phyloP scores from a whole-genome alignment of 2,797 vertebrate species.

The Babyrousa celebensis region DNA sequence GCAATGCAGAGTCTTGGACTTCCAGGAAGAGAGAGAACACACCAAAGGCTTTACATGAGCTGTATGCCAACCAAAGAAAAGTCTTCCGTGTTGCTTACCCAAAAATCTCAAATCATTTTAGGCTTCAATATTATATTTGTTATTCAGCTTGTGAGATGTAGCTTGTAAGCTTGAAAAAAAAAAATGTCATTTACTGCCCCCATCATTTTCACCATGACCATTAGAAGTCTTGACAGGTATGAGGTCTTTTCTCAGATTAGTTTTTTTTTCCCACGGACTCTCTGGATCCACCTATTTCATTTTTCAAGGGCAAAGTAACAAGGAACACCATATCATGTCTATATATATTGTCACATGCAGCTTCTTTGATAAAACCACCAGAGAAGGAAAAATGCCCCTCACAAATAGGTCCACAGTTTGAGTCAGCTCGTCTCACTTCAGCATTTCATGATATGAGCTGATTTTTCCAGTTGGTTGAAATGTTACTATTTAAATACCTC shows the following conservation, averaged over 20 bases:
- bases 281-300: constrained; percentile 13
- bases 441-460: neutral
- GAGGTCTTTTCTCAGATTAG: constrained; percentile 39
- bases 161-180: constrained; percentile 7
- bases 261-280: neutral
- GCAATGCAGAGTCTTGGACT: neutral
- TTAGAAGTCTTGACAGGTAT: constrained; percentile 75
- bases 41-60: constrained; percentile 49
- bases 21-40: neutral
- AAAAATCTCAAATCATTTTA: constrained; percentile 1
- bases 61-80: neutral
- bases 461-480: constrained; percentile 4
- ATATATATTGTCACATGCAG: neutral
- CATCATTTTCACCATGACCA: constrained; percentile 68
- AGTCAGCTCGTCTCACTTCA: neutral
- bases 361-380: constrained; percentile 39
- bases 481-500: neutral
- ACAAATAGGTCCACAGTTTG: neutral
- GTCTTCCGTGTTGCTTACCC: neutral
- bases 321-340: neutral
- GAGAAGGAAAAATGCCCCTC: neutral
- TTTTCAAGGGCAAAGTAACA: constrained; percentile 63
- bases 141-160: constrained; percentile 30
- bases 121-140: constrained; percentile 73
- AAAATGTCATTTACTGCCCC: constrained; percentile 29